These are phyloP conservation scores for Bufo gargarizans DNA, from an alignment of 2,113 vertebrate species.

Conservation along the genomic window DNA sequence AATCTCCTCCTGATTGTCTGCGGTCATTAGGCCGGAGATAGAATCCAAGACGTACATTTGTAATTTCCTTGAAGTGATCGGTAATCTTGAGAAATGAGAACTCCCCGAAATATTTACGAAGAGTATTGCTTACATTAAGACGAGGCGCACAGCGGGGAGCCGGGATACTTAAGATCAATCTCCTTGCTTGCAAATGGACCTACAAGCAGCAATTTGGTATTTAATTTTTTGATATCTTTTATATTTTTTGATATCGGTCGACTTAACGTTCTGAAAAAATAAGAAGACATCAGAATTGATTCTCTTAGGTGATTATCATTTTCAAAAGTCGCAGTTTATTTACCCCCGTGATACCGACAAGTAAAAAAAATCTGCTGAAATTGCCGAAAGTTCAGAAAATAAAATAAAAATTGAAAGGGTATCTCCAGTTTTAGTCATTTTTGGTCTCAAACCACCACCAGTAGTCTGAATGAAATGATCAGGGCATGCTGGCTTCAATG, in stretches of 20 bases:
- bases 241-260: too few relatives aligned
- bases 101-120: conserved; percentile 25
- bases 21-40: conserved; percentile 28
- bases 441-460: neutral
- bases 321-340: conserved; percentile 18
- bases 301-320: conserved; percentile 29
- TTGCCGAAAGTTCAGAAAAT: neutral
- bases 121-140: conserved; percentile 8
- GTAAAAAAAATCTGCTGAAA: neutral
- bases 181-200: conserved; percentile 47
- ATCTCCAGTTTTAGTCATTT: neutral
- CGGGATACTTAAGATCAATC: conserved; percentile 48
- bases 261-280: neutral
- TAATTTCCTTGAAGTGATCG: conserved; percentile 34
- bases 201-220: conserved; percentile 48
- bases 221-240: neutral
- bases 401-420: neutral
- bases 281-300: conserved; percentile 42
- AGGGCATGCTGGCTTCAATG: neutral
- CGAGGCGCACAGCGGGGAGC: conserved; percentile 9
- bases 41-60: conserved; percentile 3
- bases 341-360: neutral
- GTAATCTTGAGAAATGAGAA: conserved; percentile 28
- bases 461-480: neutral
- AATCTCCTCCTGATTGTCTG: conserved; percentile 21